Percentiles rank a stretch among this genome's conserved stretches.
These are phyloP conservation scores for Dasysyrphus albostriatus DNA, from an alignment of 2,888 invertebrate genomes.

Conservation along the genomic window DNA sequence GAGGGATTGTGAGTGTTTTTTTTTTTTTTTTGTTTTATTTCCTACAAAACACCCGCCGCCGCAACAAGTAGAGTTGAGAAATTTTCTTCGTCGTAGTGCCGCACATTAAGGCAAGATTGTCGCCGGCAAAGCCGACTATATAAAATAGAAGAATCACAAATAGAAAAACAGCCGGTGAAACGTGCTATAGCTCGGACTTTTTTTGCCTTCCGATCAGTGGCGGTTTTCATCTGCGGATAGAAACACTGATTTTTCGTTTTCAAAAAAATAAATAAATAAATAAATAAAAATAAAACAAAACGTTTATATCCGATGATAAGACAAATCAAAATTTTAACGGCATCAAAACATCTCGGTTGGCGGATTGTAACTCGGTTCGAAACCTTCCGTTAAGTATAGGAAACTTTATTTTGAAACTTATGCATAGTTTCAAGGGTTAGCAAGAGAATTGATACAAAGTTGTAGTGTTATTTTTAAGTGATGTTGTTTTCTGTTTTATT, in stretches of 20 bases:
- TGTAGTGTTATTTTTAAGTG: slow-evolving; percentile 12
- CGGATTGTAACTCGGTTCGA: slow-evolving; percentile 8
- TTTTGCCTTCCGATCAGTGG: slow-evolving; percentile 54
- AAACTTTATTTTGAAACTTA: slow-evolving; percentile 15
- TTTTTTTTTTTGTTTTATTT: not conserved
- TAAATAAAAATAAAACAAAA: slow-evolving; percentile 20
- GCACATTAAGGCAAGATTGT: slow-evolving; percentile 31
- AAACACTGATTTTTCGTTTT: slow-evolving; percentile 20
- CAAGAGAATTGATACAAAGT: not conserved
- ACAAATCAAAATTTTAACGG: slow-evolving; percentile 52
- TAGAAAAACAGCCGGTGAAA: slow-evolving; percentile 29
- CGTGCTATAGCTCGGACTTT: slow-evolving; percentile 37
- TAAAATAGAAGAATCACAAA: slow-evolving; percentile 22
- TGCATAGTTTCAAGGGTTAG: not conserved
- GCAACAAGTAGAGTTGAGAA: slow-evolving; percentile 30
- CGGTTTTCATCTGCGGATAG: slow-evolving; percentile 41
- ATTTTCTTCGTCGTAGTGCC: slow-evolving; percentile 26
- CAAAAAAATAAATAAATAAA: not conserved
- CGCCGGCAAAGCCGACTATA: slow-evolving; percentile 44
- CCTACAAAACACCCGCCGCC: slow-evolving; percentile 3
- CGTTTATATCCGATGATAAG: slow-evolving; percentile 22
- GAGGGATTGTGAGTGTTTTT: slow-evolving; percentile 49
- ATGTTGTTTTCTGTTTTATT: slow-evolving; percentile 13
- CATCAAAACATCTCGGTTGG: slow-evolving; percentile 25
- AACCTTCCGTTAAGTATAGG: not conserved